Evolutionary conservation across 2,888 invertebrate species (phyloP), one percentile per base, ranked within the genome.

Genomic region (Torymus auratus): DNA sequence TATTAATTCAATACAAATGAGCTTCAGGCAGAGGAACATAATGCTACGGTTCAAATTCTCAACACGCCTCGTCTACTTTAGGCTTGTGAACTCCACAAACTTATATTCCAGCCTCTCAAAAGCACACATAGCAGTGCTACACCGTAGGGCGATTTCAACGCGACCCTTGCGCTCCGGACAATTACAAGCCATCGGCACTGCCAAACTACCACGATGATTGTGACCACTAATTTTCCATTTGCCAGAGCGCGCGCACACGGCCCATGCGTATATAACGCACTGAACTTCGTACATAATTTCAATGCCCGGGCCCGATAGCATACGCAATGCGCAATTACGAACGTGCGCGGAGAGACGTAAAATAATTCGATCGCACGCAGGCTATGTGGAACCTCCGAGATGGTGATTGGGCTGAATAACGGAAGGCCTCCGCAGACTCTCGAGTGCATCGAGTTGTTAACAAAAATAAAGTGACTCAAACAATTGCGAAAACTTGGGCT

Each of bases 171-270:
- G 58, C 53, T 56, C 69, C 56, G 78, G 75, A 82, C 75, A 81
- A 81, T 81, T 81, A 81, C 81, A 77, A 78, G 77, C 77, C 77
- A 73, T 81, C 78, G 73, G 64, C 78, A 60, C 77, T 65, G 65
- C 68, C 64, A 69, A 71, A 71, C 74, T 76, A 72, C 61, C 80
- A 62, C 68, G 76, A 80, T 77, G 81, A 81, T 77, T 81, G 64
- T 72, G 80, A 65, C 73, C 81, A 73, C 81, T 82, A 82, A 82
- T 82, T 82, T 82, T 78, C 81, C 81, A 82, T 78, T 82, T 78
- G 75, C 71, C 71, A 61, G 75, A 17, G 41, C 53, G 75, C 55
- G 41, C 53, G 68, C 52, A 15, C n/a, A 15, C 15, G 53, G 56
- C 64, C 55, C 15, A 17, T 41, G 60, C 15, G 73, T 53, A 15